Evolutionary conservation across 2,888 invertebrate genomes (phyloP).

Genomic region (Nemotelus nigrinus): DNA sequence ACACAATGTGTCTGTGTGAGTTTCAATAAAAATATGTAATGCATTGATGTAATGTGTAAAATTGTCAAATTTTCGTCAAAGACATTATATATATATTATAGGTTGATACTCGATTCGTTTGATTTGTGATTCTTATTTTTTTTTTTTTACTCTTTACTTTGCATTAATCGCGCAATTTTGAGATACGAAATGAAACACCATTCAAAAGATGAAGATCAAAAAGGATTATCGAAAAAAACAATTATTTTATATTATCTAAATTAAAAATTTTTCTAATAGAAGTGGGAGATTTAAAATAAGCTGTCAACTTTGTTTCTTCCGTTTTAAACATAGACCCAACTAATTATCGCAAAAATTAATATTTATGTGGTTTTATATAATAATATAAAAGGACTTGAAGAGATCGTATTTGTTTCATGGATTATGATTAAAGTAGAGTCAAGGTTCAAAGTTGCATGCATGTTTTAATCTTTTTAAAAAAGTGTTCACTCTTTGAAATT

Average conservation of each 20-base stretch:
- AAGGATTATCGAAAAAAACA: not conserved
- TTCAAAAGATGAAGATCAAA: not conserved
- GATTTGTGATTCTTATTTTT: not conserved
- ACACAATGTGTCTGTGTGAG: no score
- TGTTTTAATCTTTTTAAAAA: not conserved
- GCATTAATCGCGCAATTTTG: not conserved
- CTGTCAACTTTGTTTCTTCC: no score
- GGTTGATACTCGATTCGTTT: not conserved
- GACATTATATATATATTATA: no score
- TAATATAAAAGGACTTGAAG: slow-evolving; percentile 40
- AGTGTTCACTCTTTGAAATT: no score
- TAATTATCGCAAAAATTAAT: not conserved
- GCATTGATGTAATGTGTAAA: no score
- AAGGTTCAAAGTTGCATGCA: not conserved
- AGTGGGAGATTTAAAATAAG: not conserved
- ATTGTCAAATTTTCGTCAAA: no score
- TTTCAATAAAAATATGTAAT: no score
- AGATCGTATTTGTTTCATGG: slow-evolving; percentile 35
- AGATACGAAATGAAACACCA: slow-evolving; percentile 1
- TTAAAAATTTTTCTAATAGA: slow-evolving; percentile 1
- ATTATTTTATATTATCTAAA: not conserved
- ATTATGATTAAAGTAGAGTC: slow-evolving; percentile 5
- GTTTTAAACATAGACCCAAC: no score
- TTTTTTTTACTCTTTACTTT: not conserved
- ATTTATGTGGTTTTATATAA: not conserved